Evolutionary conservation across 1,140 invertebrate species (phyloP).

Genomic region (Melanaphis sacchari): DNA sequence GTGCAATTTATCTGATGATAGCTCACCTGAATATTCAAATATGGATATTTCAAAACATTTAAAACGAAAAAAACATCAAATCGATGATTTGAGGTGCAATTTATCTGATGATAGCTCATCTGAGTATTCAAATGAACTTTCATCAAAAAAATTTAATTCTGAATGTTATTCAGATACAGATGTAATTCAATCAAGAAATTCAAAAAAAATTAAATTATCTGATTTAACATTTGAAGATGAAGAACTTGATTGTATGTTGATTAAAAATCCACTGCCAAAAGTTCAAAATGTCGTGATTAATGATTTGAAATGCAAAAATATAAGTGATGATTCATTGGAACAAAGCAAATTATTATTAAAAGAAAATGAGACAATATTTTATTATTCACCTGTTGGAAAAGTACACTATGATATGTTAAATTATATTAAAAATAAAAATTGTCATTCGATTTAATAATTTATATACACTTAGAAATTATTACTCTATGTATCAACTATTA

Average conservation of each 20-base stretch:
- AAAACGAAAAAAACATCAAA: background rate
- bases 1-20: background rate
- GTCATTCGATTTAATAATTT: background rate
- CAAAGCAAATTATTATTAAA: background rate
- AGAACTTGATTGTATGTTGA: background rate
- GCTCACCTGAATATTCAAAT: background rate
- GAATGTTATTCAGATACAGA: background rate
- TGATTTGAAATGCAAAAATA: background rate
- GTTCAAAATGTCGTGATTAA: background rate
- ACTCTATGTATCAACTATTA: background rate
- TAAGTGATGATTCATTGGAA: background rate
- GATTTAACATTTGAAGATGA: background rate
- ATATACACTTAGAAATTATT: background rate
- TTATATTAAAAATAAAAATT: background rate
- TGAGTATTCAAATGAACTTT: background rate
- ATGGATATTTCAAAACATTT: background rate
- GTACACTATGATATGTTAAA: slow-evolving; percentile 17
- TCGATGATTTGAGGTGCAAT: background rate
- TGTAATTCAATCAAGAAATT: background rate
- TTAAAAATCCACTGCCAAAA: background rate
- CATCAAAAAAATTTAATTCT: background rate
- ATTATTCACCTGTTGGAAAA: background rate
- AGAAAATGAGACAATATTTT: background rate
- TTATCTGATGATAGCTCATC: background rate
- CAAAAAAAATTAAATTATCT: background rate